Evolutionary conservation across 2,797 vertebrate genomes (phyloP).

Genomic region (Denticeps clupeoides): DNA sequence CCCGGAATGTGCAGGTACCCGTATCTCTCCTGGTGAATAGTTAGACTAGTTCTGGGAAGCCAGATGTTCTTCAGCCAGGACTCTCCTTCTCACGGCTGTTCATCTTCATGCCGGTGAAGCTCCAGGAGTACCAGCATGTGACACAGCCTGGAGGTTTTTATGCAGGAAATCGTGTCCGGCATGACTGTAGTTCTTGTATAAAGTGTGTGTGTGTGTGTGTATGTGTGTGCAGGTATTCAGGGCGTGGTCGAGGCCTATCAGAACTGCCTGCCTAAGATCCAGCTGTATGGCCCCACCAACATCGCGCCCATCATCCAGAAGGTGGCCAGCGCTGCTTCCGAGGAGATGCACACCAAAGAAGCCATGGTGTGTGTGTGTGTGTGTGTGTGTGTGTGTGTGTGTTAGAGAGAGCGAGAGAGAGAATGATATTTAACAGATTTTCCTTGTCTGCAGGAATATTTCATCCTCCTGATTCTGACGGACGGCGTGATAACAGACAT

Average conservation of each 20-base stretch:
- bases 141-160: too few relatives aligned
- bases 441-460: slow-evolving; percentile 76
- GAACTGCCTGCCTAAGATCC: slow-evolving; percentile 94
- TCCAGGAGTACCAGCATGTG: too few relatives aligned
- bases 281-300: slow-evolving; percentile 94
- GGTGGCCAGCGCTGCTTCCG: slow-evolving; percentile 90
- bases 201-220: slow-evolving; percentile 4
- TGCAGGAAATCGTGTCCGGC: too few relatives aligned
- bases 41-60: too few relatives aligned
- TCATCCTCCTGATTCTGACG: slow-evolving; percentile 94
- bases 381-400: too few relatives aligned
- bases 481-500: slow-evolving; percentile 98
- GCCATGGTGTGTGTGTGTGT: slow-evolving; percentile 71
- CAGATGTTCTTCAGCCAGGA: too few relatives aligned
- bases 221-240: slow-evolving; percentile 79
- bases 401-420: too few relatives aligned
- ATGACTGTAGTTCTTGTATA: too few relatives aligned
- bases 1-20: slow-evolving; percentile 96
- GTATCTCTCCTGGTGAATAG: too few relatives aligned
- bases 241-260: slow-evolving; percentile 98
- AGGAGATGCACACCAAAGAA: slow-evolving; percentile 96
- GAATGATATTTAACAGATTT: not conserved
- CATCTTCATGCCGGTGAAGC: too few relatives aligned
- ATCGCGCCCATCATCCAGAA: slow-evolving; percentile 98
- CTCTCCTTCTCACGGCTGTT: too few relatives aligned